Base-by-base conservation (phyloP, 2,113 vertebrate species). In the Esox niger region DNA sequence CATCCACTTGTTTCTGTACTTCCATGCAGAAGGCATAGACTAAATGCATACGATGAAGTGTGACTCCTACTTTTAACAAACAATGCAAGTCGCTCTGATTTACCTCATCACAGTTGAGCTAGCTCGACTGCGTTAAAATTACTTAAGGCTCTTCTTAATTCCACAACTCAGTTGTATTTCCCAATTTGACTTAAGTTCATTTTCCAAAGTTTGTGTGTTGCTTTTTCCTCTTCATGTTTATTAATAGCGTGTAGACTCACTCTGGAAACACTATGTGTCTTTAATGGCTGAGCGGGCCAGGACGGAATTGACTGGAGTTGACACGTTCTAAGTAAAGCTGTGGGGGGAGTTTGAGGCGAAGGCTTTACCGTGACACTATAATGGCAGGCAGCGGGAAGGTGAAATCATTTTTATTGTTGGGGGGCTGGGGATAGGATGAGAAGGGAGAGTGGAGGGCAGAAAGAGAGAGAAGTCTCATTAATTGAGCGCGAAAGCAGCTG, bases 401-500 rank as follows among this genome's bases (percentile, higher is more conserved):
- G 71, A 78, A 84, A 71, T 70, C 62, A 57, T 31, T 46, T 60
- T 66, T n/a, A n/a, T 54, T 59, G 64, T 65, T 70, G 63, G 32
- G 59, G 32, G 46, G n/a, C n/a, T n/a, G n/a, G n/a, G 61, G 62
- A 21, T 31, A 7, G 20, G 27, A 31, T 29, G 29, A 31, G 23
- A 30, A 31, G 65, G 20, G 72, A 64, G 74, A 66, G 68, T 46
- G 52, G 67, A 49, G 56, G 62, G 32, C 35, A 29, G 25, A 85
- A 80, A 79, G 80, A 80, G 73, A 75, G 69, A 76, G 66, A 71
- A 52, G 75, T 69, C 72, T 76, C 61, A 82, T 71, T 79, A 73
- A 73, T 76, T 76, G 80, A 76, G 73, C 81, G 73, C 75, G 74
- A 77, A 79, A 82, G 72, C 77, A 83, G 80, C 82, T 82, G 74